A percentile compares a stretch with the other conserved stretches of the same genome.
Evolutionary conservation across 2,888 invertebrate species (phyloP).

Genomic region (Helobdella robusta): DNA sequence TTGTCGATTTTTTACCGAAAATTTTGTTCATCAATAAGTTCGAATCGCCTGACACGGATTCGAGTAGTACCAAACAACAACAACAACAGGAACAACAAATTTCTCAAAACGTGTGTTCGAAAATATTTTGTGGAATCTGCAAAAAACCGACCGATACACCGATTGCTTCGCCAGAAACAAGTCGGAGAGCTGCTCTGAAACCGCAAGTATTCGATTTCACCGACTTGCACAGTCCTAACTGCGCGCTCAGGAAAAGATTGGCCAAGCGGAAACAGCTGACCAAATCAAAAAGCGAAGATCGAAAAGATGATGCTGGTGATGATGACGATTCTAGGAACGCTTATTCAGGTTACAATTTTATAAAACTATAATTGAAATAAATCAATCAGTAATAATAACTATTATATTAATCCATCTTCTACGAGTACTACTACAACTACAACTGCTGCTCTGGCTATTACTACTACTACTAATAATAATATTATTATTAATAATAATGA

Average conservation of each 20-base stretch:
- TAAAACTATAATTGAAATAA: too few species aligned
- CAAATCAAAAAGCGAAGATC: too few species aligned
- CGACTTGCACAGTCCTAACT: conserved; percentile 79
- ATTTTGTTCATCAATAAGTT: conserved; percentile 90
- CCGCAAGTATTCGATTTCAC: conserved; percentile 27
- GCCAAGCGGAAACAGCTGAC: conserved; percentile 11
- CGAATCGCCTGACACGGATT: conserved; percentile 40
- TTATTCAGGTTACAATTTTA: too few species aligned
- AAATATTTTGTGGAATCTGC: too few species aligned
- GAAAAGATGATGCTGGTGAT: conserved; percentile 2
- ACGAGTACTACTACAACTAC: too few species aligned
- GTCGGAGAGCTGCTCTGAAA: conserved; percentile 21
- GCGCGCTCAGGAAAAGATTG: conserved; percentile 74
- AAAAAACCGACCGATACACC: neutral
- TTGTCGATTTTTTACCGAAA: conserved; percentile 84
- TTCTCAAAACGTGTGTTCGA: neutral
- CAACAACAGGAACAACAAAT: conserved; percentile 48
- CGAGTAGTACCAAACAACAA: conserved; percentile 37
- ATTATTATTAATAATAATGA: neutral
- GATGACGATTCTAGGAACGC: conserved; percentile 59
- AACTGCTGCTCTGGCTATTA: too few species aligned
- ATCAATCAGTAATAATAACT: too few species aligned
- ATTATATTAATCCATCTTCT: too few species aligned
- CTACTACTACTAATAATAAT: too few species aligned
- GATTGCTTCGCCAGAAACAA: conserved; percentile 10